These are phyloP conservation scores for Torymus aiolomorphi DNA, from an alignment of 2,888 invertebrate species.

Conservation along the genomic window DNA sequence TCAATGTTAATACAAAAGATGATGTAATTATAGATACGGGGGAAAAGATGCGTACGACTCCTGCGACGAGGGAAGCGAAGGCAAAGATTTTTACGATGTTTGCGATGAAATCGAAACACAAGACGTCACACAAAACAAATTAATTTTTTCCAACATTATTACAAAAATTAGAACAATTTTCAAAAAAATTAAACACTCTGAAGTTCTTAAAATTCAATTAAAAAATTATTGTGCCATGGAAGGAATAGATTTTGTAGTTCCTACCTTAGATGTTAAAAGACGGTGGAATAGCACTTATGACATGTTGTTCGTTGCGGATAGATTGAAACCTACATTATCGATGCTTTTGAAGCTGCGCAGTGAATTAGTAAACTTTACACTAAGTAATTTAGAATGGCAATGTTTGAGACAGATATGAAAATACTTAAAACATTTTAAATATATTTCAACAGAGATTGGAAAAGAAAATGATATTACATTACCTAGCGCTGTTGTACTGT, in stretches of 20 bases:
- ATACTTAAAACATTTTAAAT: slow-evolving; percentile 44
- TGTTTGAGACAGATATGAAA: background rate
- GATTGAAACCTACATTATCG: slow-evolving; percentile 29
- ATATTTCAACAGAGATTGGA: slow-evolving; percentile 27
- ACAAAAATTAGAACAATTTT: too few relatives aligned
- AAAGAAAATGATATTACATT: slow-evolving; percentile 38
- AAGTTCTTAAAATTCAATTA: too few relatives aligned
- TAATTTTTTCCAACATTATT: too few relatives aligned
- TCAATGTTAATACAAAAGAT: slow-evolving; percentile 7
- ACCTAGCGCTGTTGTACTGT: slow-evolving; percentile 29
- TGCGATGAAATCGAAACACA: background rate
- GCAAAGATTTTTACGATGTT: background rate
- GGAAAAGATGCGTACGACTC: background rate
- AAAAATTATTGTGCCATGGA: too few relatives aligned
- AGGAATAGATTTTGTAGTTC: slow-evolving; percentile 13
- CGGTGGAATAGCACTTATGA: slow-evolving; percentile 39
- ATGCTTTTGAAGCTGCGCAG: slow-evolving; percentile 25
- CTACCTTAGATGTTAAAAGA: slow-evolving; percentile 25
- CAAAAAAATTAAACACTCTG: too few relatives aligned
- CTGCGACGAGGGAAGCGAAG: background rate
- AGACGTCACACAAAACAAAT: background rate
- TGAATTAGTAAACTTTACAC: background rate
- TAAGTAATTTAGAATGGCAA: slow-evolving; percentile 17
- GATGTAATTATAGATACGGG: background rate
- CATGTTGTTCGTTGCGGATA: slow-evolving; percentile 29